Percentiles rank a stretch among this genome's conserved stretches.
These are phyloP conservation scores for Luperina nickerlii DNA, from an alignment of 2,888 invertebrate species.

Conservation along the genomic window DNA sequence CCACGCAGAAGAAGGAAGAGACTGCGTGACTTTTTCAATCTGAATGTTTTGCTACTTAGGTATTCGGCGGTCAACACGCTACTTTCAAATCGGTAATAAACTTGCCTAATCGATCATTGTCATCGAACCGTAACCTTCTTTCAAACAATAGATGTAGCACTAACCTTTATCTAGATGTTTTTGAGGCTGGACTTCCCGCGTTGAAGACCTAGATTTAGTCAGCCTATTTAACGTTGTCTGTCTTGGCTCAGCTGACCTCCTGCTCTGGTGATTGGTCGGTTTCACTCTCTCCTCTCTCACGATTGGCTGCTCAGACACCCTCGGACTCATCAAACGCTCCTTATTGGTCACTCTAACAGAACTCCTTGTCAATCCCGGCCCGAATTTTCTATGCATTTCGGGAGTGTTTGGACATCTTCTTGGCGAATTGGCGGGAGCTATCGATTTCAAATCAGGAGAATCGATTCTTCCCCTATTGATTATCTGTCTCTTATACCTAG, in stretches of 20 bases:
- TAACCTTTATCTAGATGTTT: slow-evolving; percentile 85
- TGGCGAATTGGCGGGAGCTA: slow-evolving; percentile 86
- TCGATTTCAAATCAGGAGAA: slow-evolving; percentile 86
- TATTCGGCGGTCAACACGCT: neutral
- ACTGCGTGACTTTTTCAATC: neutral
- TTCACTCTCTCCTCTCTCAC: slow-evolving; percentile 81
- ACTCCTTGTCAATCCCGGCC: slow-evolving; percentile 86
- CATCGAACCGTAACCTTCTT: slow-evolving; percentile 37
- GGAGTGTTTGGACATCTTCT: slow-evolving; percentile 91
- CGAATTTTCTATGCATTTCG: slow-evolving; percentile 91
- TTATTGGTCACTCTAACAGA: slow-evolving; percentile 84
- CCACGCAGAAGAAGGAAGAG: neutral
- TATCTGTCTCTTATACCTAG: slow-evolving; percentile 93
- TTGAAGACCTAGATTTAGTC: slow-evolving; percentile 88
- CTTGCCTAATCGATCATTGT: slow-evolving; percentile 46
- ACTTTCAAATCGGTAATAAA: slow-evolving; percentile 35
- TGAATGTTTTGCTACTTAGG: neutral
- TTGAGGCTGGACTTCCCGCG: slow-evolving; percentile 84
- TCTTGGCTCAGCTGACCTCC: slow-evolving; percentile 83
- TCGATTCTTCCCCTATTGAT: slow-evolving; percentile 92
- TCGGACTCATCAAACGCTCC: slow-evolving; percentile 91
- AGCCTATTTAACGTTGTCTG: slow-evolving; percentile 84
- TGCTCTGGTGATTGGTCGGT: slow-evolving; percentile 83
- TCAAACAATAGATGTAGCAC: slow-evolving; percentile 50
- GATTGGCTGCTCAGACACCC: slow-evolving; percentile 90